Base-by-base conservation (phyloP, 1,140 invertebrate species). In the Coelopa frigida region DNA sequence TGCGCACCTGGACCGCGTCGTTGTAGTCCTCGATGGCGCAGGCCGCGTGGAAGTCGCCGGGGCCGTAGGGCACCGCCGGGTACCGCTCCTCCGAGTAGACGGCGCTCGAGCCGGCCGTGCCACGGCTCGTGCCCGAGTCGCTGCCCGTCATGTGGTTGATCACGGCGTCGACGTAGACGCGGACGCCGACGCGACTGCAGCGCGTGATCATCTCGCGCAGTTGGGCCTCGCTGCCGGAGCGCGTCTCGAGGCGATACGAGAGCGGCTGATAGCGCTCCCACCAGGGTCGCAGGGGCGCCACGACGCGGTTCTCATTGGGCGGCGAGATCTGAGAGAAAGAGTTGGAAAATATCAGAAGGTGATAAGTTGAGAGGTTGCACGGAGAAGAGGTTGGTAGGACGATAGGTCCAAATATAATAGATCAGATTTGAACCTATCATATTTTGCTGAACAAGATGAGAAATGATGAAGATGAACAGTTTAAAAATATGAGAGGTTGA, bases 221-320 rank as follows among this genome's bases (percentile, higher is more conserved):
- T 48, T 84, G 75, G 2, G 69, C 53, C 56, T 85, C 81, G 44
- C 78, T 81, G 11, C 90, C 90, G 46, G 85, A 88, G 44, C 89
- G 73, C 3, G 85, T 87, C 2, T 61, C 51, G 17, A 90, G 71
- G 18, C 77, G 73, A 68, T 93, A 94, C 17, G 87, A 89, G 12
- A 93, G 79, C 0, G 88, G 87, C 64, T 93, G 89, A 58, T 93
- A 93, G 6, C 88, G 72, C 65, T 92, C 86, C 77, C 78, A 89
- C 89, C 77, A 90, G 52, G 77, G 85, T 26, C 82, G 77, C 36
- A 71, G 70, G 1, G 14, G 14, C 15, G 31, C 24, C n/a, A 47
- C 22, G 8, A 50, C 40, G 20, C 43, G 27, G 15, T 50, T 73
- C 61, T 78, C 76, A 54, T 63, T 74, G 1, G 71, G 70, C 10